Conservation (phyloP, 2,888 invertebrate genomes). For the Drosophila kanekoi region DNA sequence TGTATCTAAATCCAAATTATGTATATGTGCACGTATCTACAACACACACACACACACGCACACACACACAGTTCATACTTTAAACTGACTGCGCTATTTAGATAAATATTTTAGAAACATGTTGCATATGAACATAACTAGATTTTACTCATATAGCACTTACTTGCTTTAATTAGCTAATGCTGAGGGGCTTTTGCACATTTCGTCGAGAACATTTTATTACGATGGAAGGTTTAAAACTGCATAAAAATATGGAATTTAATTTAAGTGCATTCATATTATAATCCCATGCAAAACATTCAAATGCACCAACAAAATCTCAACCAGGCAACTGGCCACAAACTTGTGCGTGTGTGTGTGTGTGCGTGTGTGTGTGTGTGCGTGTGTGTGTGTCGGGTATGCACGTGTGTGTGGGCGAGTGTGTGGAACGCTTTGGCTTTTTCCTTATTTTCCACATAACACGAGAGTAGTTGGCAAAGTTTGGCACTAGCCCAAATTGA, state of each 20-base stretch:
- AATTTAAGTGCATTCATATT: slow-evolving; percentile 33
- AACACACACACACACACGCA: too few species aligned
- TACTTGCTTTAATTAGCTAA: slow-evolving; percentile 6
- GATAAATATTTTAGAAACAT: too few species aligned
- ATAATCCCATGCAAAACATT: slow-evolving; percentile 2
- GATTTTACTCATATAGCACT: background rate
- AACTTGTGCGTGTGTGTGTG: background rate
- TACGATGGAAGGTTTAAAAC: slow-evolving; percentile 1
- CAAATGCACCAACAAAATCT: background rate
- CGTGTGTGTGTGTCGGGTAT: background rate
- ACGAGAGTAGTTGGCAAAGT: background rate
- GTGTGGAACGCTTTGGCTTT: background rate
- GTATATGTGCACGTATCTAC: too few species aligned
- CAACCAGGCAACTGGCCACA: slow-evolving; percentile 3
- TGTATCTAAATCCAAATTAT: too few species aligned
- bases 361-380: background rate
- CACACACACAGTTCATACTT: too few species aligned
- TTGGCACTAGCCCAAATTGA: slow-evolving; percentile 4
- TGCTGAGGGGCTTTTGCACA: background rate
- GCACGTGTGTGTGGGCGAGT: too few species aligned
- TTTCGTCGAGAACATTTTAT: background rate
- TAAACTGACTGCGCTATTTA: too few species aligned
- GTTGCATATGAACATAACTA: background rate
- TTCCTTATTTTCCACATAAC: too few species aligned
- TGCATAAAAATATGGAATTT: slow-evolving; percentile 23